These are phyloP conservation scores for Glaucidium brasilianum DNA, from an alignment of 2,113 vertebrate species.

Conservation along the genomic window DNA sequence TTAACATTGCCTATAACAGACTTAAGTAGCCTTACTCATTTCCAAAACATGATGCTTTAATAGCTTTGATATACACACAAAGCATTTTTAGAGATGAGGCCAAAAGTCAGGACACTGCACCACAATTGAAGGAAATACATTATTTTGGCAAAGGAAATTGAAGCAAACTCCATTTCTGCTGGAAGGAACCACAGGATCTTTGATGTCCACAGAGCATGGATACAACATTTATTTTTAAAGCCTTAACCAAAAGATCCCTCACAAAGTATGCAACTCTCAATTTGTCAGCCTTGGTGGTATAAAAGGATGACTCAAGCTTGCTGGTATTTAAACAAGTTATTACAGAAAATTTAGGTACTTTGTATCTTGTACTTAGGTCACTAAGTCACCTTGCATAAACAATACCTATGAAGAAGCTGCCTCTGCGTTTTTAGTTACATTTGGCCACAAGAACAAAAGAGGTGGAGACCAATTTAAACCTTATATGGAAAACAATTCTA, in stretches of 20 bases:
- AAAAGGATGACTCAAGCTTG: background rate
- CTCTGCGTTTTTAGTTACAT: background rate
- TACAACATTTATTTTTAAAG: conserved; percentile 37
- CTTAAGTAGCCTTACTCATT: background rate
- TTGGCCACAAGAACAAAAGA: conserved; percentile 1
- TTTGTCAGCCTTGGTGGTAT: background rate
- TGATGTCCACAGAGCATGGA: conserved; percentile 16
- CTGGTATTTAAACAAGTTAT: background rate
- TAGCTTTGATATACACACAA: background rate
- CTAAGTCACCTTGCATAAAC: conserved; percentile 10
- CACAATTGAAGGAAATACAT: conserved; percentile 60
- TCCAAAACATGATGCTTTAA: background rate
- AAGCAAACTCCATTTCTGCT: background rate
- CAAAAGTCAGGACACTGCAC: conserved; percentile 42
- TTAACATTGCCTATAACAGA: background rate
- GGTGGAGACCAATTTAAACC: background rate
- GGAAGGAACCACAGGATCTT: conserved; percentile 31
- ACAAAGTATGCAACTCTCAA: background rate
- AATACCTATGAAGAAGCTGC: background rate
- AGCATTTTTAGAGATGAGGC: conserved; percentile 17
- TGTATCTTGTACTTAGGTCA: background rate
- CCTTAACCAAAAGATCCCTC: conserved; percentile 1
- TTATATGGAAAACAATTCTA: conserved; percentile 4
- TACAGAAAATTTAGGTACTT: conserved; percentile 1
- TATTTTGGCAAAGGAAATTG: conserved; percentile 59